Evolutionary conservation across 2,888 invertebrate species (phyloP).

Genomic region (Eulithis testata): DNA sequence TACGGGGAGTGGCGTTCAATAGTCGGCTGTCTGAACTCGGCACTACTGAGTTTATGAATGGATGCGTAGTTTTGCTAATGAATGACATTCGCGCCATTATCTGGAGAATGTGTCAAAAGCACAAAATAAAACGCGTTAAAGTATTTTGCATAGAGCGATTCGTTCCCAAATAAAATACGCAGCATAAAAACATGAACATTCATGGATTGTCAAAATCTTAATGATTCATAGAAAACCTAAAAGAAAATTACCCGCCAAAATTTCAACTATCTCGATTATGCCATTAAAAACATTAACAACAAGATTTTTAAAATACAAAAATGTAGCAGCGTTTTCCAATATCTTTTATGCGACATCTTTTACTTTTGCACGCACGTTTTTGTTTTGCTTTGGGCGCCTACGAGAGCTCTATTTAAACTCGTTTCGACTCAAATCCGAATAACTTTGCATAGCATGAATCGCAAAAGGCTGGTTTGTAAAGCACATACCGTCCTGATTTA

Average conservation of each 20-base stretch:
- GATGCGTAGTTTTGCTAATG: conserved; percentile 55
- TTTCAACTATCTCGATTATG: no score
- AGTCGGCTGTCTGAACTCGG: conserved; percentile 50
- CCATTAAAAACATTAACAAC: no score
- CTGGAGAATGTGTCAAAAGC: conserved; percentile 14
- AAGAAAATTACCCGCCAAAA: no score
- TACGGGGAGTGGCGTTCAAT: conserved; percentile 70
- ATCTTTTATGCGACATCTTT: background rate
- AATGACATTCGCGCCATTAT: conserved; percentile 42
- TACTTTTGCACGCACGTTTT: conserved; percentile 38
- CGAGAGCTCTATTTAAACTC: conserved; percentile 56
- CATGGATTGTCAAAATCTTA: background rate
- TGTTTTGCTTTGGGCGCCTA: conserved; percentile 30
- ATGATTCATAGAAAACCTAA: no score
- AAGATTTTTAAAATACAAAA: no score
- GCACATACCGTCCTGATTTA: conserved; percentile 72
- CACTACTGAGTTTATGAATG: conserved; percentile 61
- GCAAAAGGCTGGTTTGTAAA: conserved; percentile 67
- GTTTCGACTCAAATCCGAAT: conserved; percentile 72
- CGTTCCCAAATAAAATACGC: background rate
- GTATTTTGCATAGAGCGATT: background rate
- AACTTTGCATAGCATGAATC: conserved; percentile 79
- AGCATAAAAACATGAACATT: background rate
- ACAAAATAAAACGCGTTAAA: conserved; percentile 2
- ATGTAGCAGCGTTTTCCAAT: background rate